These are phyloP conservation scores for Anabas testudineus DNA, from an alignment of 2,797 vertebrate species.

Conservation along the genomic window DNA sequence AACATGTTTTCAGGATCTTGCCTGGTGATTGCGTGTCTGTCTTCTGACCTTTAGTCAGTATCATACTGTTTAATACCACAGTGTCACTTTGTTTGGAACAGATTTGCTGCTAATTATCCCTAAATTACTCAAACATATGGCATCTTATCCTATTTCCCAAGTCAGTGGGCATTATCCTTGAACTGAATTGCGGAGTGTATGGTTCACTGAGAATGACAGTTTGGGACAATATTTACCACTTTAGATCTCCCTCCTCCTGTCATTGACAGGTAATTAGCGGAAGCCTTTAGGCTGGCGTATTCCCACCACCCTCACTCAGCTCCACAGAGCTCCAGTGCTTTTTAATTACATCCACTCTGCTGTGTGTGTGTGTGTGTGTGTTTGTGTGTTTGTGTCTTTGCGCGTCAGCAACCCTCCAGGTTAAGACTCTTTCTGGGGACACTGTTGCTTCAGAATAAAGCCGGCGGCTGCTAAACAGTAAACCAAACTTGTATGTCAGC, in stretches of 20 bases:
- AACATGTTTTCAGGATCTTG: conserved; percentile 4
- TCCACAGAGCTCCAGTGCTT: conserved; percentile 50
- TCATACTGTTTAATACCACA: conserved; percentile 34
- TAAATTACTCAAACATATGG: conserved; percentile 66
- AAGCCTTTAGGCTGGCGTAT: conserved; percentile 64
- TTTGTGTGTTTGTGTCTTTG: conserved; percentile 20
- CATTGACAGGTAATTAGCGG: conserved; percentile 77
- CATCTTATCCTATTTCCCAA: conserved; percentile 53
- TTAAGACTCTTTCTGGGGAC: conserved; percentile 60
- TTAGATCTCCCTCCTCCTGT: conserved; percentile 52
- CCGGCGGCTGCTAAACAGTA: conserved; percentile 27
- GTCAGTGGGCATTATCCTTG: conserved; percentile 61
- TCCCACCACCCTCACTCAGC: conserved; percentile 53
- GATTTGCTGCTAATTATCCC: conserved; percentile 58
- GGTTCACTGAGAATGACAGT: conserved; percentile 61
- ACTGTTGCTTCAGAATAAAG: conserved; percentile 46
- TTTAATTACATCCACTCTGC: conserved; percentile 64
- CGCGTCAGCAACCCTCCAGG: conserved; percentile 34
- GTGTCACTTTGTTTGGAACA: conserved; percentile 48
- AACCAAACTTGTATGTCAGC: conserved; percentile 40
- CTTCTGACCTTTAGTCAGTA: conserved; percentile 44
- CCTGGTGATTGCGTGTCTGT: conserved; percentile 2
- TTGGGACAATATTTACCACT: conserved; percentile 73
- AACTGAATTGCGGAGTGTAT: conserved; percentile 48
- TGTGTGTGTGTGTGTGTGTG: conserved; percentile 10